A percentile compares a stretch with the other conserved stretches of the same genome.
Conservation (phyloP, 2,888 invertebrate genomes). For the Melikaiella ostensackeni region DNA sequence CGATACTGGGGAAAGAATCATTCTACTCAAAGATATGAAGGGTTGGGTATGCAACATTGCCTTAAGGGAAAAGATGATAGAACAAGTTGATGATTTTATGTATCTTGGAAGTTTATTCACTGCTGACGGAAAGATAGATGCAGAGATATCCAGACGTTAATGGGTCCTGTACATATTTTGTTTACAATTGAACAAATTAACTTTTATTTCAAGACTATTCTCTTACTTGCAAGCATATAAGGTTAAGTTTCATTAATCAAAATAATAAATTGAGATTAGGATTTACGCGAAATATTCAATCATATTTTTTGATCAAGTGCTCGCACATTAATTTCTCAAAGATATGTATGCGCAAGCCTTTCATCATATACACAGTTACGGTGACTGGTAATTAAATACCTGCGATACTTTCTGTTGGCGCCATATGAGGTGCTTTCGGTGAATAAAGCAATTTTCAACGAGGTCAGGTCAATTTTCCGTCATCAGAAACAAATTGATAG, state of each 20-base stretch:
- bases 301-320: not conserved
- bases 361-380: not conserved
- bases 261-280: not conserved
- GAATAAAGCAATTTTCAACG: conserved; percentile 27
- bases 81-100: no score
- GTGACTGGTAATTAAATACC: conserved; percentile 3
- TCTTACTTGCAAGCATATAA: no score
- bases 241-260: not conserved
- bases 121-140: no score
- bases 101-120: no score
- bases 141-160: no score
- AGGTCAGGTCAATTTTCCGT: conserved; percentile 28
- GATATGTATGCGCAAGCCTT: not conserved
- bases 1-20: no score
- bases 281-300: not conserved
- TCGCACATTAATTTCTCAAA: not conserved
- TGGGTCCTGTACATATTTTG: no score
- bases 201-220: no score
- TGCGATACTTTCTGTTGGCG: conserved; percentile 12
- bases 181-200: no score
- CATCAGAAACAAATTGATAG: conserved; percentile 21
- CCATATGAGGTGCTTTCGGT: conserved; percentile 10
- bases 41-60: no score
- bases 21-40: no score
- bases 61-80: no score